These are phyloP conservation scores for Manis javanica DNA, from an alignment of 2,797 vertebrate species.

Conservation along the genomic window DNA sequence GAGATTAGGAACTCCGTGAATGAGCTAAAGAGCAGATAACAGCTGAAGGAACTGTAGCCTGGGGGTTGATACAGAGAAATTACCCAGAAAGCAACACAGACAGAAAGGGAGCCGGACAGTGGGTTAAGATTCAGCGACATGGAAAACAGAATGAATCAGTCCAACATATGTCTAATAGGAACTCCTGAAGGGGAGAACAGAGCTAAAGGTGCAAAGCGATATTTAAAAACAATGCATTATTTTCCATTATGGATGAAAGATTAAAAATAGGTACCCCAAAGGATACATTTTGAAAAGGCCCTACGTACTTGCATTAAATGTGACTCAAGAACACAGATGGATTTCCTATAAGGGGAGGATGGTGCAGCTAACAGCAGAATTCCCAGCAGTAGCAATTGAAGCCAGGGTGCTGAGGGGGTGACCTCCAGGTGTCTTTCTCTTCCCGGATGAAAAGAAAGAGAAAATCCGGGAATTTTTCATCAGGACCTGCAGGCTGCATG, in stretches of 20 bases:
- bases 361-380: no score
- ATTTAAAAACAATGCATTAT: fast-evolving
- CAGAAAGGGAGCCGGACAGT: background rate
- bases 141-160: background rate
- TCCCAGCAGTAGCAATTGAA: no score
- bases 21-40: background rate
- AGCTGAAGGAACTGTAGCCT: background rate
- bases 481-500: fast-evolving
- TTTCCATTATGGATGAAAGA: background rate
- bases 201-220: fast-evolving
- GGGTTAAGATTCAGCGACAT: fast-evolving
- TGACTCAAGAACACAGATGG: no score
- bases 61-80: background rate
- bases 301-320: no score
- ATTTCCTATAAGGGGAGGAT: no score
- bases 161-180: fast-evolving
- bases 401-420: no score
- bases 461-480: background rate
- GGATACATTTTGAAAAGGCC: background rate
- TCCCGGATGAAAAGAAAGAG: no score
- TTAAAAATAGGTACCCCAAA: background rate
- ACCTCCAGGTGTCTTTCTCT: no score
- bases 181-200: background rate
- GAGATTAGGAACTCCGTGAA: background rate
- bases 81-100: background rate